Evolutionary conservation across 2,113 vertebrate genomes (phyloP), one percentile per base, ranked within the genome.

Genomic region (Papio anubis): DNA sequence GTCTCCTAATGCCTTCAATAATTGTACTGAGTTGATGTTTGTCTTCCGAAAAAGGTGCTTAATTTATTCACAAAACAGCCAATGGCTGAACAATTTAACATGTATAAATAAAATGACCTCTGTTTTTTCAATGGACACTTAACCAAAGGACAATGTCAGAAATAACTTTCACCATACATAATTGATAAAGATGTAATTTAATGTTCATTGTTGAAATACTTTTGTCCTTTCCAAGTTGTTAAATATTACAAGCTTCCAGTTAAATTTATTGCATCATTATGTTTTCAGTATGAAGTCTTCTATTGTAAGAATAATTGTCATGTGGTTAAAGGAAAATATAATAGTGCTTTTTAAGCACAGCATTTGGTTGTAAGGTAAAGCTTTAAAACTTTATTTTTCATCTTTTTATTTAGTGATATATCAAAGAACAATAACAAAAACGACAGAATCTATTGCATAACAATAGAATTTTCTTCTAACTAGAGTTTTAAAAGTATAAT

Each of bases 1-100:
- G 76, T 97, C 97, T 98, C 83, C 80, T 98, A 98, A 98, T 90
- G 85, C 84, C 80, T 98, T 94, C 52, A 83, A 96, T 98, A 98
- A 98, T 92, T 98, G 96, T 94, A 98, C 59, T 21, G 80, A 98
- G 89, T 75, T 96, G 94, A 98, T 98, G 64, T 96, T 98, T 97
- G 96, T 96, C 61, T 97, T 97, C 92, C 93, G 83, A 97, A 96
- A 80, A 97, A 97, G 84, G 91, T 66, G 75, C 55, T 97, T 98
- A 96, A 98, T 98, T 98, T 98, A 98, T 96, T 97, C 95, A 98
- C 86, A 95, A 97, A 98, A 96, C 82, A 95, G 59, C 68, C 90
- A 82, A n/a, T 96, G 75, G n/a, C 93, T 97, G 97, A 98, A 94
- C 90, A 97, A 97, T 97, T 98, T 98, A 98, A 96, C 50, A 94